Percentiles rank a stretch among this genome's conserved stretches.
These are phyloP conservation scores for Diabrotica virgifera DNA, from an alignment of 1,140 invertebrate genomes.

Conservation along the genomic window DNA sequence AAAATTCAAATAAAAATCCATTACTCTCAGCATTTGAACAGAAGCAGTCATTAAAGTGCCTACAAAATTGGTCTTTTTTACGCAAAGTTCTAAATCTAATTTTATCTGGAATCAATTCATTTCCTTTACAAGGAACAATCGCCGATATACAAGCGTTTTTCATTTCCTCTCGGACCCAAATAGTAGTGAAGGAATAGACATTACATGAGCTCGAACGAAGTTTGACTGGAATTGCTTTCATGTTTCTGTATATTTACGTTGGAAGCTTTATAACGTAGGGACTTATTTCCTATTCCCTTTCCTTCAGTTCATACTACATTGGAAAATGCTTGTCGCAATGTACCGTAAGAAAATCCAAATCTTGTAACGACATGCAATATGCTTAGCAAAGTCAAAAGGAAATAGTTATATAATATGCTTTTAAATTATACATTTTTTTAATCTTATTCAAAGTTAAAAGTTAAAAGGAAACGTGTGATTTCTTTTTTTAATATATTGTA, in stretches of 20 bases:
- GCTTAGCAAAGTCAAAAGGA: too few species aligned
- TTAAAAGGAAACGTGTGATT: too few species aligned
- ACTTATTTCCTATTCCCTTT: conserved; percentile 12
- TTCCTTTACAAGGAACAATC: conserved; percentile 2
- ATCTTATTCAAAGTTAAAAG: too few species aligned
- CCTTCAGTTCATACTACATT: conserved; percentile 4
- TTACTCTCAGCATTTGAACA: not conserved
- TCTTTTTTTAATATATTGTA: too few species aligned
- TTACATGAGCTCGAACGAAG: conserved; percentile 2
- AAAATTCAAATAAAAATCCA: too few species aligned
- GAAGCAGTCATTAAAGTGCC: not conserved
- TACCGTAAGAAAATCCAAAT: not conserved
- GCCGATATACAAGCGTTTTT: conserved; percentile 1
- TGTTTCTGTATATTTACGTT: conserved; percentile 8
- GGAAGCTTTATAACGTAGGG: conserved; percentile 4
- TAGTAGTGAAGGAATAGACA: conserved; percentile 7
- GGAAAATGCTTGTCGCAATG: conserved; percentile 4
- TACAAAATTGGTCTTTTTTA: not conserved
- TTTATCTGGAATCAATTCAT: conserved; percentile 1
- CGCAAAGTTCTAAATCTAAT: not conserved
- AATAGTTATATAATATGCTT: too few species aligned
- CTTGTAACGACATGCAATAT: too few species aligned
- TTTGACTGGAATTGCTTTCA: conserved; percentile 10
- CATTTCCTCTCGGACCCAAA: not conserved
- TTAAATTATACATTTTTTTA: too few species aligned